These are phyloP conservation scores for Tenualosa thibaudeaui DNA, from an alignment of 2,797 vertebrate species.

Conservation along the genomic window DNA sequence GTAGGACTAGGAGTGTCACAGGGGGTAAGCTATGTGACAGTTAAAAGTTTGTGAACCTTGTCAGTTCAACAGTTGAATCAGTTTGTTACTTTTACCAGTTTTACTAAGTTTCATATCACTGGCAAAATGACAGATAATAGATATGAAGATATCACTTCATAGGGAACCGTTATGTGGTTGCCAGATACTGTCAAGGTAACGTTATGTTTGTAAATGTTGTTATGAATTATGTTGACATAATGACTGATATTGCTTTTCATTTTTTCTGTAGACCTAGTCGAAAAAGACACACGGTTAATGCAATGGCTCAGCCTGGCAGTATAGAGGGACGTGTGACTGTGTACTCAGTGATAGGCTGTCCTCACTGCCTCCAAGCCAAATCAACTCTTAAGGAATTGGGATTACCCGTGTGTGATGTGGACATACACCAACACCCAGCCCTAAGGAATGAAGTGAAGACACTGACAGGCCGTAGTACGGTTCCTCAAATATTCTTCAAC, in stretches of 20 bases:
- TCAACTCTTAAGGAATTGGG: constrained; percentile 63
- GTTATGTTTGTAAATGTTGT: too few species aligned
- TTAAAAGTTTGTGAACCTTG: too few species aligned
- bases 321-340: constrained; percentile 69
- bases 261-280: neutral
- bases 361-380: constrained; percentile 74
- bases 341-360: constrained; percentile 74
- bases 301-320: constrained; percentile 66
- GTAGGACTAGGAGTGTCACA: too few species aligned
- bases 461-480: constrained; percentile 68
- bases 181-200: too few species aligned
- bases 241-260: neutral
- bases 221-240: too few species aligned
- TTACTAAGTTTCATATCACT: too few species aligned
- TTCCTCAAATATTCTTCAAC: constrained; percentile 81
- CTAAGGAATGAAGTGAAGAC: constrained; percentile 65
- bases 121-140: too few species aligned
- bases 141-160: too few species aligned
- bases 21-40: too few species aligned
- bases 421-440: constrained; percentile 65
- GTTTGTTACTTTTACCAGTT: too few species aligned
- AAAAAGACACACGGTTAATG: neutral
- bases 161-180: too few species aligned
- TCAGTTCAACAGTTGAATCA: too few species aligned
- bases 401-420: constrained; percentile 68